Percentiles rank a stretch among this genome's conserved stretches.
Evolutionary conservation across 2,797 vertebrate genomes (phyloP).

Genomic region (Tamandua tetradactyla): DNA sequence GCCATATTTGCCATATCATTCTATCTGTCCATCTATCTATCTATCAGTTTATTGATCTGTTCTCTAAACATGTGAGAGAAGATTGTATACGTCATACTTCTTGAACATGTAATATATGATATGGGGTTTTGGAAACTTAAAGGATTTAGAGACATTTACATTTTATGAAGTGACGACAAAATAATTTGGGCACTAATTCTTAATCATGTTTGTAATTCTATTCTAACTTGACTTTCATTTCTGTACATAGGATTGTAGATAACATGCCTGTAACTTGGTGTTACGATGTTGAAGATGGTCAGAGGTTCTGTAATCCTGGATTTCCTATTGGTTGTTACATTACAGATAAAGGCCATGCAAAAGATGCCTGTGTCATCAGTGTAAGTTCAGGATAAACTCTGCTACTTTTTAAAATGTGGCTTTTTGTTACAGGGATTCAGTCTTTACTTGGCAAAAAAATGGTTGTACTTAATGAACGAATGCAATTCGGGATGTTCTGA

Average conservation of each 20-base stretch:
- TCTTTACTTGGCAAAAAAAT: conserved; percentile 25
- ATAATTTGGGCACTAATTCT: conserved; percentile 6
- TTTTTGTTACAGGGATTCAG: conserved; percentile 10
- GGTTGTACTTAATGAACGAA: background rate
- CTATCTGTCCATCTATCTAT: too few relatives aligned
- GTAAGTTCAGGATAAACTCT: conserved; percentile 84
- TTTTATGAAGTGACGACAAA: background rate
- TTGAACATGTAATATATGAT: too few relatives aligned
- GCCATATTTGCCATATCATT: too few relatives aligned
- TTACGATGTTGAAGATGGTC: conserved; percentile 93
- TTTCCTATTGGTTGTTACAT: conserved; percentile 95
- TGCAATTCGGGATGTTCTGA: background rate
- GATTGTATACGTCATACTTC: too few relatives aligned
- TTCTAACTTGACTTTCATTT: conserved; percentile 48
- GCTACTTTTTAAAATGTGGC: background rate
- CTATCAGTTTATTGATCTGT: too few relatives aligned
- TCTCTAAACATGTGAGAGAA: too few relatives aligned
- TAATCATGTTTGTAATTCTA: background rate
- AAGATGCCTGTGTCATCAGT: conserved; percentile 95
- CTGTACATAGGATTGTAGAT: conserved; percentile 91
- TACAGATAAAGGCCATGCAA: conserved; percentile 90
- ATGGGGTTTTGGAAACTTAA: conserved; percentile 14
- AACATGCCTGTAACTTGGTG: conserved; percentile 99
- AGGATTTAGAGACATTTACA: background rate
- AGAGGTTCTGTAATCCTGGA: conserved; percentile 95